phyloP scores from a whole-genome alignment of 2,797 vertebrate species.

The Microctenopoma lineatum region DNA sequence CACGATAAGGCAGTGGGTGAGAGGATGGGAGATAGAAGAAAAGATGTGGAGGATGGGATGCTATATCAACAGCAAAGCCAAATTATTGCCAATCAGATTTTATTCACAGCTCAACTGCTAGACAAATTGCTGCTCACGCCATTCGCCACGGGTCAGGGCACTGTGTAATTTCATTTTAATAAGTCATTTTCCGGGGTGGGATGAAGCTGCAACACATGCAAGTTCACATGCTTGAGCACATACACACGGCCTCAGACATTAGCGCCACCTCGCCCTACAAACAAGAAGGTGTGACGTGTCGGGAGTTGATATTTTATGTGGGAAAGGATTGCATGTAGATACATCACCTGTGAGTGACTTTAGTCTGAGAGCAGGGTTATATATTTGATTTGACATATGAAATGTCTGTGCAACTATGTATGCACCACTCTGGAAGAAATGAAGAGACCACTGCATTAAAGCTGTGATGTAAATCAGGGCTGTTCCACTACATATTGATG shows the following conservation, averaged over 20 bases:
- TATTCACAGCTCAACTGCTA: constrained; percentile 92
- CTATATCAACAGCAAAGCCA: constrained; percentile 86
- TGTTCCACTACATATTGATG: too few species aligned
- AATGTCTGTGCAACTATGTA: too few species aligned
- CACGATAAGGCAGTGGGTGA: constrained; percentile 43
- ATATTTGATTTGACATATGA: too few species aligned
- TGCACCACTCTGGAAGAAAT: too few species aligned
- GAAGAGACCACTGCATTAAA: too few species aligned
- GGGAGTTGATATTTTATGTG: constrained; percentile 68
- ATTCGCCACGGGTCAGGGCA: constrained; percentile 90
- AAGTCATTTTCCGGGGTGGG: constrained; percentile 86
- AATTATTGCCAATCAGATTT: constrained; percentile 93
- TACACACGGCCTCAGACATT: constrained; percentile 50
- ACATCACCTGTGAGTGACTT: constrained; percentile 14
- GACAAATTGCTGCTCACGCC: constrained; percentile 91
- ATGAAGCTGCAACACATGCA: constrained; percentile 66
- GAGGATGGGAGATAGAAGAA: constrained; percentile 48
- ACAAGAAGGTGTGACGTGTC: constrained; percentile 66
- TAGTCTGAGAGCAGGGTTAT: too few species aligned
- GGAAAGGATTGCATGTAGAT: constrained; percentile 63
- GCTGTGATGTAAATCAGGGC: too few species aligned
- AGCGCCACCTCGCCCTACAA: constrained; percentile 56
- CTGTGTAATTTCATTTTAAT: constrained; percentile 93
- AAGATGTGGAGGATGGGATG: constrained; percentile 63
- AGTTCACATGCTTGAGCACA: constrained; percentile 56